These are phyloP conservation scores for Ricordea florida DNA, from an alignment of 92 coral and sea anemone species.

Conservation along the genomic window DNA sequence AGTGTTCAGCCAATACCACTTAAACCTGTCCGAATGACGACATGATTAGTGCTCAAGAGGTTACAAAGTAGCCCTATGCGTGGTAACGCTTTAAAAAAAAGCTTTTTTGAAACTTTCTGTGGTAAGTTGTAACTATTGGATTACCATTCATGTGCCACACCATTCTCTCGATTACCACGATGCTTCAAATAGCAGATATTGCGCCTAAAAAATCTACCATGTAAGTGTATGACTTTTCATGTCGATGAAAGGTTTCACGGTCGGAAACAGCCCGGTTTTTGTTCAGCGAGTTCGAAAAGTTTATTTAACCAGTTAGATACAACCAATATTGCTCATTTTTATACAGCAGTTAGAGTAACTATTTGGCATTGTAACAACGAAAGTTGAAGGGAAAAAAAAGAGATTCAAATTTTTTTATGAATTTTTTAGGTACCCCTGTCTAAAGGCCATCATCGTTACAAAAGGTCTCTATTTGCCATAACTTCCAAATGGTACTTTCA, in stretches of 20 bases:
- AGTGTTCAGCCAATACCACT: neutral
- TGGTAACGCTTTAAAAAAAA: too few species aligned
- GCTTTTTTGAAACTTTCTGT: neutral
- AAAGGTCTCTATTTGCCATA: constrained; percentile 10
- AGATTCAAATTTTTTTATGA: neutral
- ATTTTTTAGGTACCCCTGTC: neutral
- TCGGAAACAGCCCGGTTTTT: neutral
- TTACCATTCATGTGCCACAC: neutral
- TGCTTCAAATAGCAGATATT: neutral
- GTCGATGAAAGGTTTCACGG: neutral
- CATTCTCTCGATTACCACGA: constrained; percentile 5
- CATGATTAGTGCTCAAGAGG: neutral
- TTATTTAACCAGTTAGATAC: neutral
- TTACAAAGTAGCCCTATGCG: neutral
- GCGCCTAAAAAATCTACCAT: neutral
- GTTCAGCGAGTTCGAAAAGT: neutral
- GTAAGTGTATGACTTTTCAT: neutral
- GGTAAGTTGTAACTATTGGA: neutral
- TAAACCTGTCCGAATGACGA: neutral
- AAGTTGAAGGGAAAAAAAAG: neutral
- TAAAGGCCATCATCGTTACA: neutral
- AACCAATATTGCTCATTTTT: neutral
- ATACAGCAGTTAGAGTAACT: too few species aligned
- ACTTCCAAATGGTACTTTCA: neutral
- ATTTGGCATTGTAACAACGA: constrained; percentile 13